Evolutionary conservation across 2,113 vertebrate species (phyloP), one percentile per base, ranked within the genome.

Genomic region (Rhinoderma darwinii): DNA sequence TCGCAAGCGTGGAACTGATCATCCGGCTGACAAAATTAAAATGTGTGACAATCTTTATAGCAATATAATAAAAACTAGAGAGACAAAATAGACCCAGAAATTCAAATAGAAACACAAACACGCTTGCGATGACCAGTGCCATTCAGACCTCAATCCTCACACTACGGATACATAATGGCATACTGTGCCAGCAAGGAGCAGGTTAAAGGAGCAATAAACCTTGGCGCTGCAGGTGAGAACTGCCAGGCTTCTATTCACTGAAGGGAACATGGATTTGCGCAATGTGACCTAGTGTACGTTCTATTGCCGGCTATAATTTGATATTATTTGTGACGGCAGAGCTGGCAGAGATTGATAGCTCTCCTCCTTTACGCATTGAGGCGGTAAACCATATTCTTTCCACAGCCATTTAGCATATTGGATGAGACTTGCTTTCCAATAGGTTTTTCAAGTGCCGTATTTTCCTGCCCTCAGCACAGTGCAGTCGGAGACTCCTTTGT

Each of bases 391-490:
- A 43, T 35, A 47, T 80, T 86, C 76, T 80, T 47, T n/a, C 20
- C 44, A 72, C 25, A 72, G 47, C 76, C 56, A 81, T 59, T 81
- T 86, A 73, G 63, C 84, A 86, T 81, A 72, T 18, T 54, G 77
- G 84, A 81, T 70, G 75, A 73, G 63, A 72, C 66, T 59, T 32
- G n/a, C 14, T 73, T 73, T 73, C 37, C 47, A 59, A 70, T 80
- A 72, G 84, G 44, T 51, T 51, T 70, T n/a, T 66, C 9, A 72
- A 50, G 30, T 41, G 63, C 63, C 20, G 47, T 50, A 70, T 80
- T 79, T 54, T 70, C 44, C 61, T 81, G 9, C 32, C 22, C 25
- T 74, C 70, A 30, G 68, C 50, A 84, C 25, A 39, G 44, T 32
- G 47, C 77, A 43, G 76, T 5, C 39, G 61, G 39, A 68, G 41